These are phyloP conservation scores for Nymphicus hollandicus DNA, from an alignment of 2,113 vertebrate genomes.

Conservation along the genomic window DNA sequence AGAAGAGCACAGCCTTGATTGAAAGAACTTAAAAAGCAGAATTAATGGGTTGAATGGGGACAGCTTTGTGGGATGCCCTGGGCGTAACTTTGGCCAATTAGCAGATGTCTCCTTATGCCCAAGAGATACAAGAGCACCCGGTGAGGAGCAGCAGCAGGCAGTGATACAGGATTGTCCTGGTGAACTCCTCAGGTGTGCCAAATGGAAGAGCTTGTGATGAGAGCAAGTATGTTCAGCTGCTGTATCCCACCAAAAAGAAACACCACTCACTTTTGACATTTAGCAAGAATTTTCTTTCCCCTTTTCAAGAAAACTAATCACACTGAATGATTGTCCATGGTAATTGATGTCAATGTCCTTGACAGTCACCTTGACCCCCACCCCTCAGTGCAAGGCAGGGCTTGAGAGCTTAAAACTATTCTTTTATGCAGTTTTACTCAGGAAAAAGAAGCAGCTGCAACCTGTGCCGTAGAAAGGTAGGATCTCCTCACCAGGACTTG, in stretches of 20 bases:
- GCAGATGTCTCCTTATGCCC: background rate
- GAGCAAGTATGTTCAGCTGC: background rate
- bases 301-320: background rate
- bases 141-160: background rate
- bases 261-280: background rate
- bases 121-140: too few relatives aligned
- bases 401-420: background rate
- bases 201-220: background rate
- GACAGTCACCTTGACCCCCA: background rate
- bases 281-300: background rate
- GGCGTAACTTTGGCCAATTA: background rate
- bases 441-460: background rate
- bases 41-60: background rate
- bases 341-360: background rate
- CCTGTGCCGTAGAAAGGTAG: background rate
- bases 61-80: background rate
- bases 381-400: rapidly evolving
- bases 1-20: background rate
- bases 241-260: background rate
- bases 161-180: too few relatives aligned
- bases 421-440: background rate
- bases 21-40: background rate
- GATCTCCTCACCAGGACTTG: background rate
- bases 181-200: background rate
- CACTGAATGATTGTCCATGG: too few relatives aligned